Conservation (phyloP, 1,140 invertebrate genomes). For the Drosophila lacteicornis region DNA sequence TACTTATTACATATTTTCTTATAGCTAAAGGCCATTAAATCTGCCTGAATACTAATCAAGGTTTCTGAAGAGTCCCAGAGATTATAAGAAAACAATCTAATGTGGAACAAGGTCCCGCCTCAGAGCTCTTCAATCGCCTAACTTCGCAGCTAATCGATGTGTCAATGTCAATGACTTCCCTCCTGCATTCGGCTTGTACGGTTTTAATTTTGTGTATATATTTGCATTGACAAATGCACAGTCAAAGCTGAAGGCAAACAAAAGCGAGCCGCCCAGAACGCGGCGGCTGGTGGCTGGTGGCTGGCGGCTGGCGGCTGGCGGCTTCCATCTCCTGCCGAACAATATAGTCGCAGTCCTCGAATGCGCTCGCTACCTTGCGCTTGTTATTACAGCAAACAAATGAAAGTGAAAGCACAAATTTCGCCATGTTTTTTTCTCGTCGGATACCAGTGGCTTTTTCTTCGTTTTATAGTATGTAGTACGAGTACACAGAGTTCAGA, state of each 20-base stretch:
- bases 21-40: too few species aligned
- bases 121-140: background rate
- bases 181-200: constrained; percentile 2
- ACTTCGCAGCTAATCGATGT: constrained; percentile 16
- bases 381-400: constrained; percentile 83
- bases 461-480: constrained; percentile 18
- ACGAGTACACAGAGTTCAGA: constrained; percentile 13
- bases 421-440: constrained; percentile 66
- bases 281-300: background rate
- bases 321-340: constrained; percentile 46
- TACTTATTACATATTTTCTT: background rate
- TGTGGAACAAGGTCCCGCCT: background rate
- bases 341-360: constrained; percentile 66
- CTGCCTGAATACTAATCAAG: background rate
- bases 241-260: constrained; percentile 60
- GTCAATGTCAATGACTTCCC: constrained; percentile 44
- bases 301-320: background rate
- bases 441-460: constrained; percentile 20
- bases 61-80: background rate
- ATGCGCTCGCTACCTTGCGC: constrained; percentile 70
- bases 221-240: constrained; percentile 67
- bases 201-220: constrained; percentile 50
- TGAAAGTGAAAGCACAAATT: constrained; percentile 83
- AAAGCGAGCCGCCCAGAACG: constrained; percentile 28
- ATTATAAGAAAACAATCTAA: background rate